phyloP scores from a whole-genome alignment of 2,113 vertebrate genomes.

The Pyxicephalus adspersus region DNA sequence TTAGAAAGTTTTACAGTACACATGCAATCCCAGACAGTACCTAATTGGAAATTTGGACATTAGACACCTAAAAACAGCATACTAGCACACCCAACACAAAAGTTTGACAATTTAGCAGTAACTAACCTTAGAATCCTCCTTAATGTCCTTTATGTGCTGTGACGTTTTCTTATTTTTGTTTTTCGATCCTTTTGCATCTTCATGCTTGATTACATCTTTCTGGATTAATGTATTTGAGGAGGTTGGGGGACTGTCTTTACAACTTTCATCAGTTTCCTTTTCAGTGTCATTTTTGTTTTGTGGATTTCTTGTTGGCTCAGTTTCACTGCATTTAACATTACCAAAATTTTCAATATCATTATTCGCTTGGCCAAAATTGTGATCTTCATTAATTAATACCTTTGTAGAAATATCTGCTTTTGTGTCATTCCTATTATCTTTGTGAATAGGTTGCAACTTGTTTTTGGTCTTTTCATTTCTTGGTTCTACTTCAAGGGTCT shows the following conservation, averaged over 20 bases:
- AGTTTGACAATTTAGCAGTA: not conserved
- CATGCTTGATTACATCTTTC: not conserved
- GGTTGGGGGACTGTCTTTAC: not conserved
- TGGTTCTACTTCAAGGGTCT: no score
- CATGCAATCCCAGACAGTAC: no score
- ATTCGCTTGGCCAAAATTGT: not conserved
- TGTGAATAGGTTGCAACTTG: not conserved
- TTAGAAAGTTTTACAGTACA: no score
- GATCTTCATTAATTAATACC: not conserved
- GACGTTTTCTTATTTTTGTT: not conserved
- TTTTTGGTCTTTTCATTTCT: not conserved
- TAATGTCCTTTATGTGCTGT: not conserved
- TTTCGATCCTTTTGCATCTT: not conserved
- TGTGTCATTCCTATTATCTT: not conserved
- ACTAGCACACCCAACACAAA: no score
- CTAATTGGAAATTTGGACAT: no score
- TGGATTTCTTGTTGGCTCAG: not conserved
- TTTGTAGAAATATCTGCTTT: not conserved
- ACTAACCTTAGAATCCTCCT: not conserved
- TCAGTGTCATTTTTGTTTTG: not conserved
- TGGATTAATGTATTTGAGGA: not conserved
- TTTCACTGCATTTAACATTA: not conserved
- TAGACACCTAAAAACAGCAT: no score
- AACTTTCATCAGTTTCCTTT: not conserved
- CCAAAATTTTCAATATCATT: not conserved